Evolutionary conservation across 1,140 invertebrate species (phyloP), one percentile per base, ranked within the genome.

Genomic region (Zaprionus ghesquierei): DNA sequence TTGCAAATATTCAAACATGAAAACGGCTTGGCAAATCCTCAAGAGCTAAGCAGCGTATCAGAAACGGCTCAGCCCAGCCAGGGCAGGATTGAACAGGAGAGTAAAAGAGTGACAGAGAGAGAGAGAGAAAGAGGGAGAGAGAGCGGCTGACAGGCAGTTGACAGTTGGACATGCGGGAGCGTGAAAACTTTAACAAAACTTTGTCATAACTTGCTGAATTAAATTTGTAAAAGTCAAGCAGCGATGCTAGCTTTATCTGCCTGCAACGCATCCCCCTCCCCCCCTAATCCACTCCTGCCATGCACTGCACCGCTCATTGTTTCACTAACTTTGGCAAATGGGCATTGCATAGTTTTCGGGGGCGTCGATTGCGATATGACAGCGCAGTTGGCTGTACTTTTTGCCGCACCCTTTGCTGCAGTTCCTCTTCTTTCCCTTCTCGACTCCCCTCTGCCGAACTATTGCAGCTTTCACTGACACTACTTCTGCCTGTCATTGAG

Each of bases 41-140:
- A 77, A 77, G 75, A 81, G 79, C 80, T 84, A 84, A 84, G 80
- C 80, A 76, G 76, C 76, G 78, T 84, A 84, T 84, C 80, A 85
- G 66, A 70, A 79, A 76, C 76, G 72, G 80, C 80, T 84, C 80
- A 84, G 60, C 44, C 31, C n/a, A 6, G 31, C 27, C 41, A 44
- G 49, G 61, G 54, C 38, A 33, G 62, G 10, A n/a, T n/a, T n/a
- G n/a, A n/a, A n/a, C n/a, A n/a, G n/a, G n/a, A 20, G 22, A 13
- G 20, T n/a, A n/a, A 2, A 5, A 15, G 55, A 10, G 41, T 2
- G 1, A 55, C 29, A 3, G 38, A 12, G 22, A 13, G 51, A 20
- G 22, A 13, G 20, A 20, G 22, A 13, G 20, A 2, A 5, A 15
- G 55, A 10, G 41, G 6, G 1, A 55, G 38, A 3, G 38, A 12